Percentiles rank a stretch among this genome's conserved stretches.
These are phyloP conservation scores for Maniola hyperantus DNA, from an alignment of 2,888 invertebrate species.

Conservation along the genomic window DNA sequence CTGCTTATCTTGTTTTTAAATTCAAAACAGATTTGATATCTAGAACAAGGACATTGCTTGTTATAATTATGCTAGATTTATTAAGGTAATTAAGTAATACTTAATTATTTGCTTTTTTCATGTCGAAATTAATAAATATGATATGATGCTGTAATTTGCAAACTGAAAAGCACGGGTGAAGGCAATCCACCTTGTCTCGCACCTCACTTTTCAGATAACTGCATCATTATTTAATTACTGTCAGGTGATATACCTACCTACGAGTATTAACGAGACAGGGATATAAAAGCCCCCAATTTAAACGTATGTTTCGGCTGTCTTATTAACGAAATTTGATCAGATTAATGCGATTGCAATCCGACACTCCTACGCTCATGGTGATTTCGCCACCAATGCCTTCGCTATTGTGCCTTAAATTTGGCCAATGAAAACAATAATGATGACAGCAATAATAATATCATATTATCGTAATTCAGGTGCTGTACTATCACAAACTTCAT, in stretches of 20 bases:
- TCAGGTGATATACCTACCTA: background rate
- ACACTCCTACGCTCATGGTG: too few species aligned
- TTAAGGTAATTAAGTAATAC: background rate
- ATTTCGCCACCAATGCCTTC: too few species aligned
- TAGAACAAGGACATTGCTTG: background rate
- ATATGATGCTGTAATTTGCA: background rate
- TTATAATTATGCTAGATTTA: background rate
- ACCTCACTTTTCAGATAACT: background rate
- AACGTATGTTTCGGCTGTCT: background rate
- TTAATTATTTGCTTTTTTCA: background rate
- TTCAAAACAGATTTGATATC: background rate
- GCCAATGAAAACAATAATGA: background rate
- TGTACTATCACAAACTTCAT: slow-evolving; percentile 14
- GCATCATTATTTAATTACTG: slow-evolving; percentile 9
- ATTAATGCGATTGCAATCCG: background rate
- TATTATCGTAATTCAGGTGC: slow-evolving; percentile 4
- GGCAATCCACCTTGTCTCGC: background rate
- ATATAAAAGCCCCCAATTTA: slow-evolving; percentile 1
- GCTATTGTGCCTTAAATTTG: background rate
- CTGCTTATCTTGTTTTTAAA: background rate
- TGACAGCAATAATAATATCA: background rate
- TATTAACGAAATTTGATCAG: background rate
- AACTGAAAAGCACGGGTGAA: slow-evolving; percentile 5
- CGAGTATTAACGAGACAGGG: background rate
- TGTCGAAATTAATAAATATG: background rate